Percentiles rank a stretch among this genome's conserved stretches.
These are phyloP conservation scores for Cactoblastis cactorum DNA, from an alignment of 2,888 invertebrate genomes.

Conservation along the genomic window DNA sequence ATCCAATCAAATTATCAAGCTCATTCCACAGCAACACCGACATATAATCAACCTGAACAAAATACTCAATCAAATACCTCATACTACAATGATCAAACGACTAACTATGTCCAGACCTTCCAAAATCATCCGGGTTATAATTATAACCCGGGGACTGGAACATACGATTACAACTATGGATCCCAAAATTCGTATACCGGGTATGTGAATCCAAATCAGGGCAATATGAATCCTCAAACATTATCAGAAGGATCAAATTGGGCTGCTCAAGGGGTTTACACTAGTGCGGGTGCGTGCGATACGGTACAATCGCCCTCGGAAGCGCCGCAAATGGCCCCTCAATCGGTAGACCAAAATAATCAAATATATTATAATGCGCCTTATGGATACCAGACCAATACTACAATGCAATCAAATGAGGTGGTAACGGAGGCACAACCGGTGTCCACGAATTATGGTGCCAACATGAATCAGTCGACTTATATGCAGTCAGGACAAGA, in stretches of 20 bases:
- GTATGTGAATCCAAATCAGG: constrained; percentile 35
- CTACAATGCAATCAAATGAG: constrained; percentile 48
- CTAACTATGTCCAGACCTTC: constrained; percentile 46
- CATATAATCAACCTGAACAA: constrained; percentile 28
- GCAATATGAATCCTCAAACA: constrained; percentile 39
- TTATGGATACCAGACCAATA: constrained; percentile 62
- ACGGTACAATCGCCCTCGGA: constrained; percentile 73
- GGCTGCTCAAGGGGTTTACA: constrained; percentile 58
- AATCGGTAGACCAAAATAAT: constrained; percentile 32
- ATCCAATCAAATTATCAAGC: too few species aligned
- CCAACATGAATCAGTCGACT: constrained; percentile 56
- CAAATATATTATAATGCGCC: constrained; percentile 68
- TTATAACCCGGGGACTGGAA: constrained; percentile 75
- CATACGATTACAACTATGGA: constrained; percentile 81
- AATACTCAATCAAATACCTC: constrained; percentile 29
- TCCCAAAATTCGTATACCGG: constrained; percentile 69
- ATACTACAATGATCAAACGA: constrained; percentile 35
- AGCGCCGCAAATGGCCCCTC: constrained; percentile 36
- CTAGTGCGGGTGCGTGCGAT: constrained; percentile 65
- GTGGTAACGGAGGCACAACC: constrained; percentile 35
- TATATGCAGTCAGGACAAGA: constrained; percentile 60
- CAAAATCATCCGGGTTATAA: constrained; percentile 82
- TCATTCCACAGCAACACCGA: not conserved
- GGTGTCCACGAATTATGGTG: constrained; percentile 51
- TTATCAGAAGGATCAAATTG: constrained; percentile 43